Conservation (phyloP, 2,888 invertebrate species). For the Ganaspis brasiliensis region DNA sequence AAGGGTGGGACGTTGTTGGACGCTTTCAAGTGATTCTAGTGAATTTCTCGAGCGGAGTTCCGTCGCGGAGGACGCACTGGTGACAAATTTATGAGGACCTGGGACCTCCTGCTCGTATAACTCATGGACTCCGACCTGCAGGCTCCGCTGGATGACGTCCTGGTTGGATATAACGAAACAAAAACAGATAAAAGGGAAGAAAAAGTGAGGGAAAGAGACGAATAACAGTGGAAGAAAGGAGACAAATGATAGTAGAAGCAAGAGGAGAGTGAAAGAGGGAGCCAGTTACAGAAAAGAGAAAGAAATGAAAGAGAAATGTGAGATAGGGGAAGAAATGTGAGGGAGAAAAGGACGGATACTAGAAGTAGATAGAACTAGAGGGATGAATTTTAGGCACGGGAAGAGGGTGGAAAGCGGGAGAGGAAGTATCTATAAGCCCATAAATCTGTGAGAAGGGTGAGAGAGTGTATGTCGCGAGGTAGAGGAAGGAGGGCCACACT, state of each 20-base stretch:
- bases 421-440: slow-evolving; percentile 78
- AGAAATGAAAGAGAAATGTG: slow-evolving; percentile 5
- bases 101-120: slow-evolving; percentile 69
- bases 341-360: background rate
- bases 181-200: slow-evolving; percentile 64
- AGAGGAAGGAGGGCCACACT: slow-evolving; percentile 60
- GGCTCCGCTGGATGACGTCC: slow-evolving; percentile 49
- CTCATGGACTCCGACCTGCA: slow-evolving; percentile 54
- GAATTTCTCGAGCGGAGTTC: slow-evolving; percentile 51
- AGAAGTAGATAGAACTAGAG: slow-evolving; percentile 61
- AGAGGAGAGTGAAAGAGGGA: no score
- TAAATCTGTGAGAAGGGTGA: slow-evolving; percentile 71
- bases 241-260: slow-evolving; percentile 14
- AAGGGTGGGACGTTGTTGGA: no score
- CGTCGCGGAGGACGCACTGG: slow-evolving; percentile 54
- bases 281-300: background rate
- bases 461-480: slow-evolving; percentile 49
- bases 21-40: slow-evolving; percentile 19
- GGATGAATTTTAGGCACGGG: slow-evolving; percentile 49
- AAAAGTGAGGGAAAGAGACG: slow-evolving; percentile 48
- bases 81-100: slow-evolving; percentile 73
- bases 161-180: slow-evolving; percentile 64
- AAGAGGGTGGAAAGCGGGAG: slow-evolving; percentile 47
- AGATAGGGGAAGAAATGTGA: no score
- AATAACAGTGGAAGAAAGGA: slow-evolving; percentile 42